Evolutionary conservation across 2,113 vertebrate genomes (phyloP), one percentile per base, ranked within the genome.

Genomic region (Anolis sagrei): DNA sequence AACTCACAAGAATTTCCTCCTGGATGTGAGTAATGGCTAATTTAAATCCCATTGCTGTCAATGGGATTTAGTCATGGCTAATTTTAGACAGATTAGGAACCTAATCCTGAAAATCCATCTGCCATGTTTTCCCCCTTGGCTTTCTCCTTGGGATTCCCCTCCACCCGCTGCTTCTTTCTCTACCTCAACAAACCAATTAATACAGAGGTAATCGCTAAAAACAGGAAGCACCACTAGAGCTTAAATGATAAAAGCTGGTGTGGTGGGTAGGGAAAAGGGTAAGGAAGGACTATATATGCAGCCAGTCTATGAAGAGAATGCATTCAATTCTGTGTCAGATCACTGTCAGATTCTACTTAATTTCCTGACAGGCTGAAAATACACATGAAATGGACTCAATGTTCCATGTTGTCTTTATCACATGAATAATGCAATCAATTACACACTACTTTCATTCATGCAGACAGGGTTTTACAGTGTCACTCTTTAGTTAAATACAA

Each of bases 361-460:
- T 74, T 74, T 39, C 23, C 70, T 34, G 16, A 23, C 13, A 74
- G 16, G 25, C 27, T 58, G 18, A 62, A 84, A n/a, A 4, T 18
- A 54, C 11, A 66, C 49, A 36, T 84, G 39, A 78, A 78, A 58
- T 61, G 39, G 27, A 79, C 36, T 74, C 19, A 51, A 74, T 58
- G 25, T 32, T n/a, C 39, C 21, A 83, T 62, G 73, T 9, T 14
- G 73, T 58, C 0, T 66, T 84, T 78, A n/a, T 66, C 85, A 49
- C 54, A 36, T 81, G 32, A 79, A 88, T 84, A 8, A 1, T 62
- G 2, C 61, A 80, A 80, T 74, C 14, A 87, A 76, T 80, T 68
- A 10, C 48, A 72, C 51, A 21, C 62, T 0, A 0, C 1, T 87
- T 58, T n/a, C 16, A 0, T 49, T 76, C 19, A 2, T 84, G 68